phyloP scores from a whole-genome alignment of 2,113 vertebrate genomes.

The Aplodontia rufa region DNA sequence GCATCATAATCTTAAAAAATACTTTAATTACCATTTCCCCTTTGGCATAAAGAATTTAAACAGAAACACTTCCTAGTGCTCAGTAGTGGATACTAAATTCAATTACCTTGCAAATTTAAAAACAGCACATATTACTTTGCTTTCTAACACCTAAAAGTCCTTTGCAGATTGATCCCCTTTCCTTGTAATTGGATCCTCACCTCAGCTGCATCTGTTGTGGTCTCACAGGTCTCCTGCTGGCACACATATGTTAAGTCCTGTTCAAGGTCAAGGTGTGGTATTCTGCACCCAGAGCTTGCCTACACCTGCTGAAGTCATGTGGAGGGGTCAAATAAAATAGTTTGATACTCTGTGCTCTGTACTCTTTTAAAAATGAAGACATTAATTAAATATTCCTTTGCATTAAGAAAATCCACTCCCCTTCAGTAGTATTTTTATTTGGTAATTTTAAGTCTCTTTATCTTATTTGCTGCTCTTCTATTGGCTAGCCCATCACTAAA shows the following conservation, averaged over 20 bases:
- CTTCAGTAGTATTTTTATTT: not conserved
- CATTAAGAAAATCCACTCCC: not conserved
- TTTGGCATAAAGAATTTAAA: constrained; percentile 3
- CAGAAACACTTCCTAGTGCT: not conserved
- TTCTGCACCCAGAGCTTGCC: not conserved
- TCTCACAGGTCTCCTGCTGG: not conserved
- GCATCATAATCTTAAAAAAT: not conserved
- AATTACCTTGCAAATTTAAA: constrained; percentile 23
- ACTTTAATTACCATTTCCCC: not conserved
- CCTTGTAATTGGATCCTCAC: not conserved
- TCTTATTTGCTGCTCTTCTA: not conserved
- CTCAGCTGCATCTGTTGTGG: not conserved
- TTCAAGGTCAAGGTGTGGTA: not conserved
- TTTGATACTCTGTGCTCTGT: not conserved
- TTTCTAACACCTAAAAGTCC: not conserved
- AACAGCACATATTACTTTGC: not conserved
- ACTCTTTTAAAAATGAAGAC: not conserved
- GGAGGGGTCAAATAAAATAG: not conserved
- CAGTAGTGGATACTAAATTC: not conserved
- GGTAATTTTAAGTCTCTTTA: not conserved
- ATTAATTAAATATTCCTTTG: not conserved
- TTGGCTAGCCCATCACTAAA: not conserved
- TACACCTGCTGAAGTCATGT: not conserved
- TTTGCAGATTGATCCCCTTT: not conserved
- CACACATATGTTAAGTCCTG: not conserved